phyloP scores from a whole-genome alignment of 2,113 vertebrate species.

The Pseudois nayaur region DNA sequence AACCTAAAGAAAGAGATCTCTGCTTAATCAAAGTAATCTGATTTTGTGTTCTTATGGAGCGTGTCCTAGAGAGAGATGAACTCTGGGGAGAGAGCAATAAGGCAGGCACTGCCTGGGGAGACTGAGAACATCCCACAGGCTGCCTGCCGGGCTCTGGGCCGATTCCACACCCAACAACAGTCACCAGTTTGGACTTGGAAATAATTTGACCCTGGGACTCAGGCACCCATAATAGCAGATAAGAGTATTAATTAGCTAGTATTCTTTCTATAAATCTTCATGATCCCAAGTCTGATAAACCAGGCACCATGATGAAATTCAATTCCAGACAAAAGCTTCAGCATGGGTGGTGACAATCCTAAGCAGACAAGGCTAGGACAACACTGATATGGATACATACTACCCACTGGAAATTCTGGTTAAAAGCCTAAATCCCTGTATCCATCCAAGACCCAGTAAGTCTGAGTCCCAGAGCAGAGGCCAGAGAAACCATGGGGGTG shows the following conservation, averaged over 20 bases:
- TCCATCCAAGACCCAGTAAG: not conserved
- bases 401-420: not conserved
- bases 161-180: not conserved
- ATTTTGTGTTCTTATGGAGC: not conserved
- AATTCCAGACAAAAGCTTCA: not conserved
- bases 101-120: not conserved
- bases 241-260: accelerated
- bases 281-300: not conserved
- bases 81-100: not conserved
- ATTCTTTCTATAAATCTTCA: not conserved
- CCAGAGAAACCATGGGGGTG: not conserved
- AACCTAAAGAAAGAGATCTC: not conserved
- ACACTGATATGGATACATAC: accelerated
- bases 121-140: accelerated
- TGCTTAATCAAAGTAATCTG: not conserved
- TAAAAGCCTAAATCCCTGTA: not conserved
- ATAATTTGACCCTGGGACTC: not conserved
- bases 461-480: not conserved
- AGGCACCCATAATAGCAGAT: not conserved
- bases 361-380: not conserved
- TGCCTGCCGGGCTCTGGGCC: not conserved
- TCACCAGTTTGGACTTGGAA: not conserved
- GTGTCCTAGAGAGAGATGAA: not conserved
- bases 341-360: not conserved
- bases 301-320: not conserved